These are phyloP conservation scores for Philopedon plagiatum DNA, from an alignment of 2,888 invertebrate species.

Conservation along the genomic window DNA sequence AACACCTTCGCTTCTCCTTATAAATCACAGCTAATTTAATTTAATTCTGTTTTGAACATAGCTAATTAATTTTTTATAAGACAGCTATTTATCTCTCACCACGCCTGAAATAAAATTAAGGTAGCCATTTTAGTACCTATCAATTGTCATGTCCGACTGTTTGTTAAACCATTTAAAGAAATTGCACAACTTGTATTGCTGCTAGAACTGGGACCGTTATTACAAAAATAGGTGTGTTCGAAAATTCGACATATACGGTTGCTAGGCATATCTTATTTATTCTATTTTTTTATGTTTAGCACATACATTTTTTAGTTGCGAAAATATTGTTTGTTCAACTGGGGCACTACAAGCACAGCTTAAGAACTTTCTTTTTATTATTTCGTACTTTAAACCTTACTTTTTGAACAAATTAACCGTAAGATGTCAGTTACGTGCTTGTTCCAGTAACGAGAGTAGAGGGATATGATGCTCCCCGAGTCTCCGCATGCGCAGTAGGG, in stretches of 20 bases:
- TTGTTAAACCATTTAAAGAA: neutral
- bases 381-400: too few species aligned
- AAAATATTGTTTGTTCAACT: too few species aligned
- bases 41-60: neutral
- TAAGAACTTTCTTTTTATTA: too few species aligned
- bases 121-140: neutral
- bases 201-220: neutral
- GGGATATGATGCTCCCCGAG: too few species aligned
- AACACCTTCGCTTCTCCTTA: neutral
- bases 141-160: neutral
- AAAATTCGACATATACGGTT: neutral
- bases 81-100: neutral
- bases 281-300: too few species aligned
- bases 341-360: too few species aligned
- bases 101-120: neutral
- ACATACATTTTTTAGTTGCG: too few species aligned
- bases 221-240: neutral
- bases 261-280: too few species aligned
- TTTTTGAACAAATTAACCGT: too few species aligned
- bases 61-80: slow-evolving; percentile 5
- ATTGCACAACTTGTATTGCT: neutral
- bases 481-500: too few species aligned
- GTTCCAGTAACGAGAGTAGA: too few species aligned
- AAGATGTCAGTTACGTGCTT: too few species aligned
- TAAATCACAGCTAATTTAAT: neutral